Percentiles rank a stretch among this genome's conserved stretches.
These are phyloP conservation scores for Diorhabda elongata DNA, from an alignment of 1,140 invertebrate species.

Conservation along the genomic window DNA sequence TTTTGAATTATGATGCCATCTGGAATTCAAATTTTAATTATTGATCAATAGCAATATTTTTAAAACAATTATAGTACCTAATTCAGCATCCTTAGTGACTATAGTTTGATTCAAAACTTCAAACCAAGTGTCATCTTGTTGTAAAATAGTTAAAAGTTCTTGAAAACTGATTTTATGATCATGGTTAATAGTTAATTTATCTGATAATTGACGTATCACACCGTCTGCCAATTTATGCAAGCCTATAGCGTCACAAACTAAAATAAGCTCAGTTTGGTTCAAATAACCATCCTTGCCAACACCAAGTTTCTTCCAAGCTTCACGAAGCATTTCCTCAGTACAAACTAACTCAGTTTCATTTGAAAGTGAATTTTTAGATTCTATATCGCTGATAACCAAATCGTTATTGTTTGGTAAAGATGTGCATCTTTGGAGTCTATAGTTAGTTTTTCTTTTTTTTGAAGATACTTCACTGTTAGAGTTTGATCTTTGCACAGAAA, in stretches of 20 bases:
- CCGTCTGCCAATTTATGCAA: conserved; percentile 58
- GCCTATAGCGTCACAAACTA: conserved; percentile 52
- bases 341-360: conserved; percentile 37
- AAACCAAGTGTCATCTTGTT: conserved; percentile 49
- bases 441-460: conserved; percentile 47
- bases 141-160: conserved; percentile 62
- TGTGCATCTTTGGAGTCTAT: conserved; percentile 52
- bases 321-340: conserved; percentile 48
- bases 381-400: conserved; percentile 17
- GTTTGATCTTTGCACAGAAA: conserved; percentile 50
- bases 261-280: conserved; percentile 54
- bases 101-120: conserved; percentile 44
- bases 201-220: conserved; percentile 63
- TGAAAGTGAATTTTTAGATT: conserved; percentile 20
- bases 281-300: conserved; percentile 60
- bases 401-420: conserved; percentile 47
- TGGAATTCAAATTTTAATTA: conserved; percentile 34
- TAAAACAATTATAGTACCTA: background rate
- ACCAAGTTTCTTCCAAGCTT: conserved; percentile 58
- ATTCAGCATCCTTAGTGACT: conserved; percentile 23
- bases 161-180: conserved; percentile 65
- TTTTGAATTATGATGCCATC: conserved; percentile 32
- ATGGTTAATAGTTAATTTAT: conserved; percentile 59
- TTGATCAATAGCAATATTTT: conserved; percentile 25
- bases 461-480: conserved; percentile 51